Evolutionary conservation across 2,113 vertebrate genomes (phyloP).

Genomic region (Hippocampus zosterae): DNA sequence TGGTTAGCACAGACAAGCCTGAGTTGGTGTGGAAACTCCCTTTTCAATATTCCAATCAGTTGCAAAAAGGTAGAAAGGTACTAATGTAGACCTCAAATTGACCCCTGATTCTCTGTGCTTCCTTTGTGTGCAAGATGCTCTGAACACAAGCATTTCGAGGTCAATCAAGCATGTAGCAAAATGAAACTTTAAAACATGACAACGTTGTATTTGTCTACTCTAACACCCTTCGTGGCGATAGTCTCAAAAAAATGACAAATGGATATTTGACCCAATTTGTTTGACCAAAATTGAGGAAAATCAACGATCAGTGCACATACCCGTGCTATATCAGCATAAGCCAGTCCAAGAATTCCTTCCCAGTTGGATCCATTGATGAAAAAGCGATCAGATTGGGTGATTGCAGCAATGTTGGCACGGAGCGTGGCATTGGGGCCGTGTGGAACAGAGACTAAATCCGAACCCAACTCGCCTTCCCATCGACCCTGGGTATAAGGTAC

Average conservation of each 20-base stretch:
- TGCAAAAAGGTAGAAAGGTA: too few relatives aligned
- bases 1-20: too few relatives aligned
- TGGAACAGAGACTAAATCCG: conserved; percentile 90
- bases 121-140: too few relatives aligned
- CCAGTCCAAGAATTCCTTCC: conserved; percentile 96
- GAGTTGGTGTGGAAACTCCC: too few relatives aligned
- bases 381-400: conserved; percentile 94
- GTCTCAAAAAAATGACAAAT: not conserved
- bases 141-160: too few relatives aligned
- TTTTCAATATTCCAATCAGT: too few relatives aligned
- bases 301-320: conserved; percentile 61
- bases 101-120: too few relatives aligned
- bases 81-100: too few relatives aligned
- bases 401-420: conserved; percentile 93
- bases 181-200: too few relatives aligned
- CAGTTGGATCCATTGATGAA: conserved; percentile 99
- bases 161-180: too few relatives aligned
- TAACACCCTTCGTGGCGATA: not conserved
- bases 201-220: too few relatives aligned
- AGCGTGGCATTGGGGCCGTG: conserved; percentile 91
- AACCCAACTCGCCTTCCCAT: conserved; percentile 97
- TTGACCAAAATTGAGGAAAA: not conserved
- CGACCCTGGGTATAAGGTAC: conserved; percentile 98
- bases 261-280: not conserved
- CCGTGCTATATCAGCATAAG: conserved; percentile 92